phyloP scores from a whole-genome alignment of 64 coral and sea anemone species.

The Pocillopora verrucosa region DNA sequence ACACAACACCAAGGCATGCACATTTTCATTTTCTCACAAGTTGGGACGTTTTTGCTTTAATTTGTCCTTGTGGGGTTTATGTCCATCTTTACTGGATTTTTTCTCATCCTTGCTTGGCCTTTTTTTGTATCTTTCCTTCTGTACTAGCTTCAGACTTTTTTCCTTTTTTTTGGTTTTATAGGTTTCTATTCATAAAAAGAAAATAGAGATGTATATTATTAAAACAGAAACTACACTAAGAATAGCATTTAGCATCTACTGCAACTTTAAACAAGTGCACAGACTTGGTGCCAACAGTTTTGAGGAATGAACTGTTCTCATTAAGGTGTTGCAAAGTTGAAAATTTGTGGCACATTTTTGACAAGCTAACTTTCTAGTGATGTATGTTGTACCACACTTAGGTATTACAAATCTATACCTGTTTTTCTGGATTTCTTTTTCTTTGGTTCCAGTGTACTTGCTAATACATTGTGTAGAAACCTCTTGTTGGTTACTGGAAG shows the following conservation, averaged over 20 bases:
- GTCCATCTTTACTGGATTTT: background rate
- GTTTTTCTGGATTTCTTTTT: constrained; percentile 42
- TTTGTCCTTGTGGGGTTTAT: background rate
- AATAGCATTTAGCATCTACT: background rate
- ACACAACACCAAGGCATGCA: background rate
- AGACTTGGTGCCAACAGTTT: no score
- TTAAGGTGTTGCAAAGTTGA: no score
- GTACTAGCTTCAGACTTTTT: background rate
- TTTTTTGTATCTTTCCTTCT: background rate
- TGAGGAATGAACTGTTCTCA: no score
- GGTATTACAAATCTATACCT: background rate
- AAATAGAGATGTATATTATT: background rate
- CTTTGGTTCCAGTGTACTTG: constrained; percentile 67
- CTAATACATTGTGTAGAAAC: constrained; percentile 74
- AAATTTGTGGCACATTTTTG: no score
- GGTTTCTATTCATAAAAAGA: background rate
- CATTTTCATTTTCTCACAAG: background rate
- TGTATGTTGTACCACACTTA: no score
- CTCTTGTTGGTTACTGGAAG: constrained; percentile 84
- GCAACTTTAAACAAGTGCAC: no score
- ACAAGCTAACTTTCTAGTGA: no score
- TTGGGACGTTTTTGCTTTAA: background rate
- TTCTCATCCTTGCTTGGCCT: background rate
- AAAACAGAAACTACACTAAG: background rate
- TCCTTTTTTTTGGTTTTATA: background rate